Conservation (phyloP, 2,888 invertebrate species). For the Yponomeuta cagnagella region DNA sequence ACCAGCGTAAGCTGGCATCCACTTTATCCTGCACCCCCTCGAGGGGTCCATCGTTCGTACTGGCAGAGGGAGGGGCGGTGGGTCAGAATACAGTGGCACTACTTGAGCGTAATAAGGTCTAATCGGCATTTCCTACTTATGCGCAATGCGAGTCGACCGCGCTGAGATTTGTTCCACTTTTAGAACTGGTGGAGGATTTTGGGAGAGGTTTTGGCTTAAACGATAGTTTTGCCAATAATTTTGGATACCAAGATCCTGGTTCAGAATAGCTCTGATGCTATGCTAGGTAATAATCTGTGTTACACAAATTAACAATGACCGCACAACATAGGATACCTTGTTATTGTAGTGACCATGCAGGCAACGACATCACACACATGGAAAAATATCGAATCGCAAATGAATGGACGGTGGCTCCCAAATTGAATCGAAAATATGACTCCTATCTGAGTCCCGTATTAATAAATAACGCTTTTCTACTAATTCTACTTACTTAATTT, state of each 20-base stretch:
- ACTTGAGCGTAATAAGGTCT: slow-evolving; percentile 25
- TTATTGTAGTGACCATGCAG: too few species aligned
- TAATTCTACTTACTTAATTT: too few species aligned
- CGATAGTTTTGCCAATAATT: neutral
- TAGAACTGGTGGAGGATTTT: slow-evolving; percentile 47
- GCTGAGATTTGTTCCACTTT: slow-evolving; percentile 72
- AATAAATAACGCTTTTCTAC: too few species aligned
- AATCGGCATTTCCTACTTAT: slow-evolving; percentile 15
- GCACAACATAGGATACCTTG: too few species aligned
- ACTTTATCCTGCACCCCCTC: neutral
- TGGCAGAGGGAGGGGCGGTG: neutral
- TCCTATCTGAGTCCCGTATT: too few species aligned
- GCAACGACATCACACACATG: too few species aligned
- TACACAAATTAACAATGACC: too few species aligned
- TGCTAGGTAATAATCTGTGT: too few species aligned
- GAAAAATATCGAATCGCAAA: too few species aligned
- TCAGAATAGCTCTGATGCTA: too few species aligned
- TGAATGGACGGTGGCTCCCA: too few species aligned
- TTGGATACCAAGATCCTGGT: neutral
- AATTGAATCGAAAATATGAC: too few species aligned
- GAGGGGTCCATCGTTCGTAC: neutral
- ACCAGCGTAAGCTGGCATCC: slow-evolving; percentile 41
- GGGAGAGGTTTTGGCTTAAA: neutral
- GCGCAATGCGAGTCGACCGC: slow-evolving; percentile 35
- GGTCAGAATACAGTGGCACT: slow-evolving; percentile 24